Evolutionary conservation across 2,797 vertebrate species (phyloP), one percentile per base, ranked within the genome.

Genomic region (Malacoctenus gilli): DNA sequence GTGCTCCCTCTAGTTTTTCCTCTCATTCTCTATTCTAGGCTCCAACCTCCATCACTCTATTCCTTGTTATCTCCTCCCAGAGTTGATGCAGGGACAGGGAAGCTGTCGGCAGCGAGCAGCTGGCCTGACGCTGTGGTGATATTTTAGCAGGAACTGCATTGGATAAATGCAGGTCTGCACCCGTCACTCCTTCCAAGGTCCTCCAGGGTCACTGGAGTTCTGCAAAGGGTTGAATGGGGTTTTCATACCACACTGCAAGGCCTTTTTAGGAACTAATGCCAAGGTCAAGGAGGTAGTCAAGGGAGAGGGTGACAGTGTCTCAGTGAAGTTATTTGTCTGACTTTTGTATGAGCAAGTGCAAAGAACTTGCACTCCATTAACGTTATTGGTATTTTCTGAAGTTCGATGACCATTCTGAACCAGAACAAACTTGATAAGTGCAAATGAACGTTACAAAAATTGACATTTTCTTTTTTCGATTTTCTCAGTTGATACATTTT

Each of bases 71-170:
- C 43, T 48, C 46, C 78, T 72, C 65, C 60, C 59, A 63, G 77
- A 71, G 63, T 82, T 65, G 61, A 71, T 80, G 68, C 63, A 55
- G 48, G 68, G 74, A 59, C 56, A 59, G 58, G 56, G 25, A 37
- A 49, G 73, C 73, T 85, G 78, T 87, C 57, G 82, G 80, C 59
- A 32, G 61, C 53, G 76, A 84, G 81, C 85, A 86, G 82, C 80
- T 84, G 81, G 73, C 63, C 59, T 63, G 69, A 70, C 56, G 46
- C 32, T 59, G 54, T 68, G 72, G 69, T 76, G 52, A 59, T 58
- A 59, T 77, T n/a, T n/a, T 74, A 68, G 62, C 62, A 65, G 54
- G 60, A 8, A 46, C 60, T 28, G 69, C 68, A 60, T 68, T 25
- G 51, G 73, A 83, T 63, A 80, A 83, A 79, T 61, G 71, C 63